A percentile compares a stretch with the other conserved stretches of the same genome.
Evolutionary conservation across 64 coral and sea anemone species (phyloP).

Genomic region (Porites australiensis): DNA sequence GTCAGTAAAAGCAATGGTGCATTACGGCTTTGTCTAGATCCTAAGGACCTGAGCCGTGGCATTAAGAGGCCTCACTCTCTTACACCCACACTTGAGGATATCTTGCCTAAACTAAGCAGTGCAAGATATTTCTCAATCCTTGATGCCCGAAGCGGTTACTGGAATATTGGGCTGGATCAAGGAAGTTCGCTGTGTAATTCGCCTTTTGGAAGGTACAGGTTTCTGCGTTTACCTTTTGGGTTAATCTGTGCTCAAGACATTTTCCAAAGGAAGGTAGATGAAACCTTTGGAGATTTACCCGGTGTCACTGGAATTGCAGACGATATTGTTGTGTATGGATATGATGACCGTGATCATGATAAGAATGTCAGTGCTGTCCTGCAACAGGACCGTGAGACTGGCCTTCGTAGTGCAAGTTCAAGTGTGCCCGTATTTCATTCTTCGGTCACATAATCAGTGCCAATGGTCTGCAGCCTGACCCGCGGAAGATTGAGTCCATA

Average conservation of each 20-base stretch:
- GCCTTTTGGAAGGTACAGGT: slow-evolving; percentile 38
- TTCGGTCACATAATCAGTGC: slow-evolving; percentile 52
- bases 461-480: slow-evolving; percentile 38
- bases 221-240: slow-evolving; percentile 35
- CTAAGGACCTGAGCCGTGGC: slow-evolving; percentile 34
- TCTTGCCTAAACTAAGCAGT: slow-evolving; percentile 16
- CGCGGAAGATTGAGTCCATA: slow-evolving; percentile 4
- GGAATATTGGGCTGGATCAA: slow-evolving; percentile 51
- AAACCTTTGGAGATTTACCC: slow-evolving; percentile 52
- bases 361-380: slow-evolving; percentile 52
- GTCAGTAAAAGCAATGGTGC: neutral
- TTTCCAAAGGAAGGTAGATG: slow-evolving; percentile 12
- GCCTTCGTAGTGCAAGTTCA: slow-evolving; percentile 55
- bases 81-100: slow-evolving; percentile 40
- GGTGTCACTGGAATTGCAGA: slow-evolving; percentile 56
- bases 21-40: slow-evolving; percentile 25
- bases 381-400: slow-evolving; percentile 42
- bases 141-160: slow-evolving; percentile 43
- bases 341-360: slow-evolving; percentile 50
- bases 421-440: slow-evolving; percentile 52
- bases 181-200: slow-evolving; percentile 55
- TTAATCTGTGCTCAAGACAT: slow-evolving; percentile 3
- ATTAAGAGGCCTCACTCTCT: slow-evolving; percentile 32
- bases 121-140: slow-evolving; percentile 42
- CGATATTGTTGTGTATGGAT: slow-evolving; percentile 45